A percentile compares a stretch with the other conserved stretches of the same genome.
Conservation (phyloP, 2,113 vertebrate species). For the Pelusios castaneus region DNA sequence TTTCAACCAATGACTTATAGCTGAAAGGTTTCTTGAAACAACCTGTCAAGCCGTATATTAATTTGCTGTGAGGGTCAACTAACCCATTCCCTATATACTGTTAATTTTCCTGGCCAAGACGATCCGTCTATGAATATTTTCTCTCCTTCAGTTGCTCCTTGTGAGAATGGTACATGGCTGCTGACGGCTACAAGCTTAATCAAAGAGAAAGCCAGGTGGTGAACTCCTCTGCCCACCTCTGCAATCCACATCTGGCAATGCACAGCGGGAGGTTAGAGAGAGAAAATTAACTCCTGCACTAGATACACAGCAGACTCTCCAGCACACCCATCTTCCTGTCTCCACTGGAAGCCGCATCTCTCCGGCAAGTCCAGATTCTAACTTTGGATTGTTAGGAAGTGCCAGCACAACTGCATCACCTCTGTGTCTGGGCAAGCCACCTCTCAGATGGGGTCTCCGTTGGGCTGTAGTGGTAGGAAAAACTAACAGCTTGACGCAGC, state of each 20-base stretch:
- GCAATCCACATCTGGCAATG: background rate
- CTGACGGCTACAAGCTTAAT: background rate
- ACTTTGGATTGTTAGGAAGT: background rate
- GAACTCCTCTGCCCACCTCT: background rate
- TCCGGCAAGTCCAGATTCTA: background rate
- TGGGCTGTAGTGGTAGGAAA: background rate
- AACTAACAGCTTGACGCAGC: background rate
- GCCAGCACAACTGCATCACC: background rate
- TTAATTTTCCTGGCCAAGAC: background rate
- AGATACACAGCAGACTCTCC: background rate
- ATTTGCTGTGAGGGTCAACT: background rate
- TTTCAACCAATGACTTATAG: background rate
- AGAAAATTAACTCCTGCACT: background rate
- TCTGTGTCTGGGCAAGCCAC: background rate
- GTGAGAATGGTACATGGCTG: background rate
- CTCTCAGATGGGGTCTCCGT: background rate
- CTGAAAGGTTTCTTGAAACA: conserved; percentile 17
- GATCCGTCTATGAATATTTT: background rate
- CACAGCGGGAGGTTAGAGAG: too few species aligned
- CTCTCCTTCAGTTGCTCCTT: background rate
- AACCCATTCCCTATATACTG: conserved; percentile 20
- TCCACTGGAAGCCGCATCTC: background rate
- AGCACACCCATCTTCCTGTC: background rate
- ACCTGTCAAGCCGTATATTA: conserved; percentile 16
- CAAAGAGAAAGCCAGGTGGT: too few species aligned